These are phyloP conservation scores for Morus bassanus DNA, from an alignment of 2,797 vertebrate species.

Conservation along the genomic window DNA sequence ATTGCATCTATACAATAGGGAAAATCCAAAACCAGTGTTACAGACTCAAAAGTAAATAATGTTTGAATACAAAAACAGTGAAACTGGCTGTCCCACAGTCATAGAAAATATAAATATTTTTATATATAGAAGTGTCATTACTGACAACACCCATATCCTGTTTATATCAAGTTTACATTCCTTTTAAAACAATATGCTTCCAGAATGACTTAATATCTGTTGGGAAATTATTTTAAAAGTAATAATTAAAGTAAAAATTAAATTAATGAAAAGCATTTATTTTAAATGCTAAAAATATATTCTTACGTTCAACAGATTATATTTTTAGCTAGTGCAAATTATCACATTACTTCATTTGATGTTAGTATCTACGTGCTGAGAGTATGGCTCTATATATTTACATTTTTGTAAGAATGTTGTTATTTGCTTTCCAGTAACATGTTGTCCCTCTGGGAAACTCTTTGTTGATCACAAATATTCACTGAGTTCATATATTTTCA, in stretches of 20 bases:
- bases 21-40: constrained; percentile 40
- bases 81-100: not conserved
- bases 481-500: not conserved
- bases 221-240: not conserved
- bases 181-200: not conserved
- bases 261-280: not conserved
- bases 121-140: not conserved
- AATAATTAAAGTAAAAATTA: not conserved
- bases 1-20: not conserved
- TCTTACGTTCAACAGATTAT: not conserved
- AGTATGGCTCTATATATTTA: not conserved
- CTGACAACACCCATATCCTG: not conserved
- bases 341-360: not conserved
- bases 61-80: constrained; percentile 42
- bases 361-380: not conserved
- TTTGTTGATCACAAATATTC: not conserved
- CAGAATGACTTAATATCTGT: not conserved
- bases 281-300: not conserved
- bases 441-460: not conserved
- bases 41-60: not conserved
- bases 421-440: not conserved
- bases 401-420: not conserved
- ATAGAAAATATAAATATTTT: not conserved
- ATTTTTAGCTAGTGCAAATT: not conserved
- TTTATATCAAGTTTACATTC: not conserved